Percentiles rank a stretch among this genome's conserved stretches.
These are phyloP conservation scores for Ochropleura leucogaster DNA, from an alignment of 2,888 invertebrate species.

Conservation along the genomic window DNA sequence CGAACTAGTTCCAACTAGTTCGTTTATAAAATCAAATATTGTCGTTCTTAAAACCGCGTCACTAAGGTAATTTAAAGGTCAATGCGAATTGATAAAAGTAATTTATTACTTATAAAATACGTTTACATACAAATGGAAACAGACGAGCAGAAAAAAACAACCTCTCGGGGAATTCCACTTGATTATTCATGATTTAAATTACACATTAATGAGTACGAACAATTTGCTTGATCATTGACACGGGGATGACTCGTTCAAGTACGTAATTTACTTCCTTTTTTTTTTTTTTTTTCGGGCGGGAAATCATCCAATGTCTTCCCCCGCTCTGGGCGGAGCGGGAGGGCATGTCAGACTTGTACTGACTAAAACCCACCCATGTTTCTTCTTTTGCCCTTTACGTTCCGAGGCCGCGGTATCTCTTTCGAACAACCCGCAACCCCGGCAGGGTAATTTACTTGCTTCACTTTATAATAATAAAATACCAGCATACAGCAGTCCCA, in stretches of 20 bases:
- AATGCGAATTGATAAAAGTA: constrained; percentile 4
- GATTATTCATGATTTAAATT: constrained; percentile 39
- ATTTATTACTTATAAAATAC: background rate
- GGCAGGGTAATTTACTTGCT: too few species aligned
- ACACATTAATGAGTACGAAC: background rate
- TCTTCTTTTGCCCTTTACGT: too few species aligned
- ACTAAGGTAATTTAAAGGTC: constrained; percentile 5
- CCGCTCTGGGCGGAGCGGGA: too few species aligned
- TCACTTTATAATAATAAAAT: too few species aligned
- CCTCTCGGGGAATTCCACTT: constrained; percentile 32
- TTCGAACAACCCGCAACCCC: too few species aligned
- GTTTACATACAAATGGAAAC: constrained; percentile 19
- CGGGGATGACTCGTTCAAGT: background rate
- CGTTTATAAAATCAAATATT: background rate
- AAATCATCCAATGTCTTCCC: too few species aligned
- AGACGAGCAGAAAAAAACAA: background rate
- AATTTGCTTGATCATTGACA: constrained; percentile 14
- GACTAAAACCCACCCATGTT: too few species aligned
- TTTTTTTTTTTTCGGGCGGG: too few species aligned
- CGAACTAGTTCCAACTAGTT: too few species aligned
- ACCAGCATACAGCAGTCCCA: too few species aligned
- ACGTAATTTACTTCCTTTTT: background rate
- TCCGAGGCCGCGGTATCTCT: too few species aligned
- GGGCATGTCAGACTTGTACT: too few species aligned
- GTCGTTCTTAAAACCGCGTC: background rate